These are phyloP conservation scores for Colletes gigas DNA, from an alignment of 1,140 invertebrate genomes.

Conservation along the genomic window DNA sequence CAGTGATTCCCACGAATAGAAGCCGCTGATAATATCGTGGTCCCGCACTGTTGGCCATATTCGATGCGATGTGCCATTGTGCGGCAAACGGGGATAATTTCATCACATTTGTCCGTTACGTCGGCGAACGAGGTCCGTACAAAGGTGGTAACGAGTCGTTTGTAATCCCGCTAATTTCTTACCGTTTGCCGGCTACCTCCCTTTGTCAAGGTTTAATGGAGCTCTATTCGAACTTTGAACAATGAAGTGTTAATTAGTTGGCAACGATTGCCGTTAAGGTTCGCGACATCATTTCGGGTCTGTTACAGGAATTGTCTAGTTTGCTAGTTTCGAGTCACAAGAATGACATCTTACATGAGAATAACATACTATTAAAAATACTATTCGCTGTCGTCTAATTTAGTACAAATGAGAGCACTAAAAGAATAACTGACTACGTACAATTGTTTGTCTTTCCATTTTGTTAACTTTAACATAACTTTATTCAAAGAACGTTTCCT, in stretches of 20 bases:
- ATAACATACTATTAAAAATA: no score
- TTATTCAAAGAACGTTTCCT: no score
- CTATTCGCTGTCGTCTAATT: no score
- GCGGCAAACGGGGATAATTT: conserved; percentile 29
- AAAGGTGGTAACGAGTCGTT: conserved; percentile 29
- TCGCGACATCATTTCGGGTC: not conserved
- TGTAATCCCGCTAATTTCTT: conserved; percentile 35
- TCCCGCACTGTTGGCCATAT: conserved; percentile 1
- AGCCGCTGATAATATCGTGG: conserved; percentile 3
- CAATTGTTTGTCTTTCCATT: no score
- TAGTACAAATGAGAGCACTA: no score
- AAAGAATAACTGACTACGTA: no score
- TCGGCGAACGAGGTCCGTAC: not conserved
- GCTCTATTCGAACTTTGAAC: conserved; percentile 1
- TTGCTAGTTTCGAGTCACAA: no score
- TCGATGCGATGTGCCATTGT: conserved; percentile 27
- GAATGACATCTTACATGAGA: no score
- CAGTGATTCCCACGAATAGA: conserved; percentile 42
- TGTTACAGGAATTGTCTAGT: no score
- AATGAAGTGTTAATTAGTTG: conserved; percentile 21
- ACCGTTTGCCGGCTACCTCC: not conserved
- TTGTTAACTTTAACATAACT: no score
- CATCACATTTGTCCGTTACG: conserved; percentile 11
- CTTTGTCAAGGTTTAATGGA: not conserved
- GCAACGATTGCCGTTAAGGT: not conserved